Percentiles rank a stretch among this genome's conserved stretches.
Evolutionary conservation across 53 echinoderm and acorn worm genomes (phyloP).

Genomic region (Zoroaster sp.): DNA sequence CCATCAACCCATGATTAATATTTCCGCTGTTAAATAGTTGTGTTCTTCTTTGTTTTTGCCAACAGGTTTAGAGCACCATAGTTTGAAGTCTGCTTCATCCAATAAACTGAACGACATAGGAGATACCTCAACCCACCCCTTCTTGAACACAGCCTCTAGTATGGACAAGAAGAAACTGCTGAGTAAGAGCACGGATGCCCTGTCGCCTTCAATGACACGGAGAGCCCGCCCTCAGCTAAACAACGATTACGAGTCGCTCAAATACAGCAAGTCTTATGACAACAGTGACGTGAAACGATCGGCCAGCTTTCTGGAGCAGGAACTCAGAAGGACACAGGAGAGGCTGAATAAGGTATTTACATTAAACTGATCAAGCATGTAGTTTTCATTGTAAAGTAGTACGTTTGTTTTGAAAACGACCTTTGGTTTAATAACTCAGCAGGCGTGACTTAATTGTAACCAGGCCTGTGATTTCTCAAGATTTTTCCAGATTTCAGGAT

Average conservation of each 20-base stretch:
- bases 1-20: neutral
- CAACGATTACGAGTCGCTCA: neutral
- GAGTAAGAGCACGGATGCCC: constrained; percentile 74
- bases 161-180: constrained; percentile 57
- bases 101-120: constrained; percentile 41
- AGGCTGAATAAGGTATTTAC: constrained; percentile 26
- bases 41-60: neutral
- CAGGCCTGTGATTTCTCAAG: too few relatives aligned
- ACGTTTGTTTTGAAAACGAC: too few relatives aligned
- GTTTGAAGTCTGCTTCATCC: constrained; percentile 55
- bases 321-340: constrained; percentile 31
- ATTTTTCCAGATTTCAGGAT: too few relatives aligned
- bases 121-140: constrained; percentile 8
- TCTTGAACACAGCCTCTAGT: constrained; percentile 1
- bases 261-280: neutral
- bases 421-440: too few relatives aligned
- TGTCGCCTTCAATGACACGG: constrained; percentile 25
- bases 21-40: neutral
- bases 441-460: too few relatives aligned
- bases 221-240: constrained; percentile 24
- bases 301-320: constrained; percentile 7
- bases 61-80: constrained; percentile 47
- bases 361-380: too few relatives aligned
- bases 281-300: constrained; percentile 22
- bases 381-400: too few relatives aligned